Conservation (phyloP, 37 sponge, comb jelly and placozoan species). For the Halichondria panicea region DNA sequence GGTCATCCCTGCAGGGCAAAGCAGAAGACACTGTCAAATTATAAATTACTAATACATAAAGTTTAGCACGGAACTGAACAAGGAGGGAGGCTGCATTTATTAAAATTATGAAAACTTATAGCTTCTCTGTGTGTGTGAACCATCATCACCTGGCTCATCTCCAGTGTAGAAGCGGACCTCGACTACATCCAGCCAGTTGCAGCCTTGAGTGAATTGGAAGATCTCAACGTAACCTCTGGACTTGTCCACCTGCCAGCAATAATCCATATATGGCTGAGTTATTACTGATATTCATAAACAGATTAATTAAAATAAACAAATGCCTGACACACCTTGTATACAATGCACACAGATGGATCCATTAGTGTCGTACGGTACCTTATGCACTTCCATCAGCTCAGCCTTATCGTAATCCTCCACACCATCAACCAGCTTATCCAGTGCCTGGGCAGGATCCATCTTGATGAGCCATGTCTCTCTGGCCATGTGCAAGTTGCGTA, state of each 20-base stretch:
- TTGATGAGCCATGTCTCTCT: constrained; percentile 60
- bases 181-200: constrained; percentile 82
- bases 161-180: constrained; percentile 50
- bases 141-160: constrained; percentile 9
- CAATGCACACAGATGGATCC: neutral
- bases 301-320: neutral
- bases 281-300: neutral
- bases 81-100: too few species aligned
- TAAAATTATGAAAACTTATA: neutral
- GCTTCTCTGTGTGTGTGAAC: neutral
- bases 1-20: constrained; percentile 25
- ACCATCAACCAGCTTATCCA: constrained; percentile 31
- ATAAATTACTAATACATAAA: too few species aligned
- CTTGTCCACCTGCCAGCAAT: constrained; percentile 20
- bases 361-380: constrained; percentile 12
- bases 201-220: constrained; percentile 51
- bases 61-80: too few species aligned
- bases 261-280: neutral
- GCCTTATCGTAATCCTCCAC: constrained; percentile 24
- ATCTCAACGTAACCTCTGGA: constrained; percentile 32
- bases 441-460: constrained; percentile 5
- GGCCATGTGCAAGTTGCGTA: constrained; percentile 55
- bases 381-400: constrained; percentile 46
- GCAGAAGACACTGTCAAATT: too few species aligned
- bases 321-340: neutral